Percentiles rank a stretch among this genome's conserved stretches.
Evolutionary conservation across 2,113 vertebrate genomes (phyloP).

Genomic region (Crocuta crocuta): DNA sequence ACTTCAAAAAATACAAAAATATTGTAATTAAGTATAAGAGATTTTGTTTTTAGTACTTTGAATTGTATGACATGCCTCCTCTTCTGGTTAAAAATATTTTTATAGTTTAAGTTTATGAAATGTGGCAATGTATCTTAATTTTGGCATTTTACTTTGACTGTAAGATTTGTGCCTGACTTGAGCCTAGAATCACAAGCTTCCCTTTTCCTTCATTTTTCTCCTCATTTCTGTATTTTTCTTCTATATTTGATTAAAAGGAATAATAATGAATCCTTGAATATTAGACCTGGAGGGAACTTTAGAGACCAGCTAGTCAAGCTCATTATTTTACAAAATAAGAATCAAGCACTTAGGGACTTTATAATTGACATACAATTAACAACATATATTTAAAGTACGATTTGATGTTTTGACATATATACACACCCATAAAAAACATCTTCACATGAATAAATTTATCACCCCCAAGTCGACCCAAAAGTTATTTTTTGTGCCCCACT

Average conservation of each 20-base stretch:
- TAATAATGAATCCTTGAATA: slow-evolving; percentile 14
- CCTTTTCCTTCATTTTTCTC: slow-evolving; percentile 36
- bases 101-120: slow-evolving; percentile 48
- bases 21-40: slow-evolving; percentile 36
- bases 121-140: neutral
- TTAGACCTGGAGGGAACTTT: neutral
- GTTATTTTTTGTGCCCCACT: neutral
- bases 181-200: slow-evolving; percentile 31
- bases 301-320: neutral
- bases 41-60: slow-evolving; percentile 41
- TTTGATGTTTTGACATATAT: neutral
- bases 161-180: slow-evolving; percentile 35
- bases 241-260: neutral
- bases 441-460: neutral
- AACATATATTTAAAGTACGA: slow-evolving; percentile 38
- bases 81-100: slow-evolving; percentile 48
- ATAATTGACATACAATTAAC: slow-evolving; percentile 18
- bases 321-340: slow-evolving; percentile 60
- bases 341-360: slow-evolving; percentile 32
- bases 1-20: neutral
- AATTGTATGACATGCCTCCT: neutral
- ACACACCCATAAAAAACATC: neutral
- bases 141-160: neutral
- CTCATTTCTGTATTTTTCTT: slow-evolving; percentile 36
- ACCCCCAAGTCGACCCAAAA: neutral